These are phyloP conservation scores for Cynopterus brachyotis DNA, from an alignment of 2,113 vertebrate genomes.

Conservation along the genomic window DNA sequence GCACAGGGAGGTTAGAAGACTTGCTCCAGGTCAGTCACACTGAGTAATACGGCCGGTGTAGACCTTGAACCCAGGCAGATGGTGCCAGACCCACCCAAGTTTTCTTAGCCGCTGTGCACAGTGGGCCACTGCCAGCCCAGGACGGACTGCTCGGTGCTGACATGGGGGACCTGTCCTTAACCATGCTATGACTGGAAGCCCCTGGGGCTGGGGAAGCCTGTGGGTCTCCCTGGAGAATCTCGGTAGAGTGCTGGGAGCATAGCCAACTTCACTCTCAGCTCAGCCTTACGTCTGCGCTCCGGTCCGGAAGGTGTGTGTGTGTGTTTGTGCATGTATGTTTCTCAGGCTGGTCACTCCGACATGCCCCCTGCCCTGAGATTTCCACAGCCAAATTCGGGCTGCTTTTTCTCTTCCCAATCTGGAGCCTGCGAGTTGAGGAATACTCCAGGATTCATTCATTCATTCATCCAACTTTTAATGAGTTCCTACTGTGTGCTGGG, in stretches of 20 bases:
- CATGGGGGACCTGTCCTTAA: not conserved
- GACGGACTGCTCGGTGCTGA: not conserved
- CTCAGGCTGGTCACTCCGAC: not conserved
- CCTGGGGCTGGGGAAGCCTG: not conserved
- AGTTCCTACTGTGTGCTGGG: not conserved
- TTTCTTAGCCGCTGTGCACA: not conserved
- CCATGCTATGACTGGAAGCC: not conserved
- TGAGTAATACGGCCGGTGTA: not conserved
- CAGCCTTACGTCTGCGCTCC: not conserved
- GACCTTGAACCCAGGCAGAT: not conserved
- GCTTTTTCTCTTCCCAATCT: not conserved
- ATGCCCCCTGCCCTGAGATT: not conserved
- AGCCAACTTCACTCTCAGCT: not conserved
- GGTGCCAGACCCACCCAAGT: not conserved
- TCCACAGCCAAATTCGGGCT: not conserved
- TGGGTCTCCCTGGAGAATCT: not conserved
- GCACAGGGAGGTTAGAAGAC: not conserved
- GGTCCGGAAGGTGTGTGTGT: fast-evolving
- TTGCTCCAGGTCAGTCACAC: not conserved
- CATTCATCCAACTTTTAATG: not conserved
- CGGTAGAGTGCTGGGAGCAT: not conserved
- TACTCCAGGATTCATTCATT: not conserved
- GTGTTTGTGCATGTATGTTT: not conserved
- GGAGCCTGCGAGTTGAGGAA: not conserved
- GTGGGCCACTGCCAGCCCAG: not conserved